phyloP scores from a whole-genome alignment of 30 jellyfish, hydroid and myxozoan genomes.

The Hydractinia echinata region DNA sequence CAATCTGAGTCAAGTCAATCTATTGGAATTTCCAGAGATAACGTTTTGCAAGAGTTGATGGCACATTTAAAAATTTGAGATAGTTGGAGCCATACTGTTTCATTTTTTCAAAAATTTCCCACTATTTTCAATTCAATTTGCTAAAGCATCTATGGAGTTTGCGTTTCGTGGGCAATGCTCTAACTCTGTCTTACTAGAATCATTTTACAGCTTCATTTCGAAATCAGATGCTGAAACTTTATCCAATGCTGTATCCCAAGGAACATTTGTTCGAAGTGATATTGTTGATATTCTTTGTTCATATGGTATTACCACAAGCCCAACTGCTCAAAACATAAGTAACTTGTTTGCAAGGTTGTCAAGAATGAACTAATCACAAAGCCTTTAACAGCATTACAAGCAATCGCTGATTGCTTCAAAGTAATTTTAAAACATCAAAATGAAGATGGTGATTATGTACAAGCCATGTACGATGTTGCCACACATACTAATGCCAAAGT shows the following conservation, averaged over 20 bases:
- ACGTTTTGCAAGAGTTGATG: not conserved
- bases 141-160: not conserved
- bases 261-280: not conserved
- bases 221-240: not conserved
- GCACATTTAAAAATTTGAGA: not conserved
- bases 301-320: not conserved
- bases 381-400: not conserved
- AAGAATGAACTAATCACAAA: constrained; percentile 2
- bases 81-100: not conserved
- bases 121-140: not conserved
- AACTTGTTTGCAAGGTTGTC: not conserved
- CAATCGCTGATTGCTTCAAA: not conserved
- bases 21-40: not conserved
- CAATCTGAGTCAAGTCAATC: not conserved
- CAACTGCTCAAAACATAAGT: not conserved
- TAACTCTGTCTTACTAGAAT: not conserved
- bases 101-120: not conserved
- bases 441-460: not conserved
- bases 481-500: constrained; percentile 4
- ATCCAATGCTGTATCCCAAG: constrained; percentile 3
- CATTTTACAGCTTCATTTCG: not conserved
- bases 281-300: not conserved
- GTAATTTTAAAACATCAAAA: not conserved
- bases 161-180: not conserved
- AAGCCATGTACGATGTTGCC: constrained; percentile 6